phyloP scores from a whole-genome alignment of 2,888 invertebrate species.

The Ramazzottius varieornatus region DNA sequence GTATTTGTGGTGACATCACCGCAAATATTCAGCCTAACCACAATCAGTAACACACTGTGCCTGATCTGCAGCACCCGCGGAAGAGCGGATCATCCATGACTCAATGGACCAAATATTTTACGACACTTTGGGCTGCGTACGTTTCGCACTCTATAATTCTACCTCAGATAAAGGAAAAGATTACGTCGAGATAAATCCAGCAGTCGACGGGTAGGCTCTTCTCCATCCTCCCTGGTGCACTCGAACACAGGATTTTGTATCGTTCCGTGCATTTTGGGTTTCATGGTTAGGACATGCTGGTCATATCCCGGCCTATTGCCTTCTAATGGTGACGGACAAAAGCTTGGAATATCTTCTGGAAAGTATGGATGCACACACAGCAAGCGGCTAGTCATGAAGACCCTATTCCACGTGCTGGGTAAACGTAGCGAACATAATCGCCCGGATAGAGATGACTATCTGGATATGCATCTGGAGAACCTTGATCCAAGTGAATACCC shows the following conservation, averaged over 20 bases:
- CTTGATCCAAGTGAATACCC: background rate
- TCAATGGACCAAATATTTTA: constrained; percentile 1
- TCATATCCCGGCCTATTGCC: background rate
- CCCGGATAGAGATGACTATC: background rate
- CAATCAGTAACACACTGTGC: background rate
- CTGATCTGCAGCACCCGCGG: too few relatives aligned
- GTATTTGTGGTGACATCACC: too few relatives aligned
- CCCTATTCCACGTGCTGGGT: background rate
- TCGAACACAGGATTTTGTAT: too few relatives aligned
- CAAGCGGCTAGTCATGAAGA: background rate
- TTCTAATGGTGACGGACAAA: background rate
- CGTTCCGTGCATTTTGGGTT: too few relatives aligned
- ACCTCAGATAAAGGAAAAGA: background rate
- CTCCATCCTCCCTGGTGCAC: too few relatives aligned
- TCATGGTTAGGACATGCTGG: constrained; percentile 2
- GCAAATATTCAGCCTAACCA: too few relatives aligned
- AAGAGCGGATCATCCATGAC: background rate
- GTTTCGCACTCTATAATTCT: background rate
- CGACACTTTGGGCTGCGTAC: background rate
- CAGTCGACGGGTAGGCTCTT: background rate
- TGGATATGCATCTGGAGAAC: constrained; percentile 1
- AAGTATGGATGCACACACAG: background rate
- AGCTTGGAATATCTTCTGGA: background rate
- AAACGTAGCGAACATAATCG: constrained; percentile 1
- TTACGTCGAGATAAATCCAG: background rate